Evolutionary conservation across 2,888 invertebrate genomes (phyloP).

Genomic region (Fragum whitleyi): DNA sequence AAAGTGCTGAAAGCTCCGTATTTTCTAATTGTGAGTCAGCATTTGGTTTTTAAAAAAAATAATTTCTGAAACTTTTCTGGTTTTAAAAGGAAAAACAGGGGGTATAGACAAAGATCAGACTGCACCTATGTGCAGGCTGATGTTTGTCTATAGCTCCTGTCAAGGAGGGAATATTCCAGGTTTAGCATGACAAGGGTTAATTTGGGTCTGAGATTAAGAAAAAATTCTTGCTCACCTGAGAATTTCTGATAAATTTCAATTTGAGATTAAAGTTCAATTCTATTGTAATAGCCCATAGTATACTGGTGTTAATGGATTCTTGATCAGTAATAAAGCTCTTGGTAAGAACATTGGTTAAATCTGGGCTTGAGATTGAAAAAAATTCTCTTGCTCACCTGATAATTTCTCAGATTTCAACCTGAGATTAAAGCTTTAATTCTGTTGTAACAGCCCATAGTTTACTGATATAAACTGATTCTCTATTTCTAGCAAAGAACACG

Average conservation of each 20-base stretch:
- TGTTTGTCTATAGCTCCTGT: too few species aligned
- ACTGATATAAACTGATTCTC: constrained; percentile 52
- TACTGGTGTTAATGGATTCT: constrained; percentile 53
- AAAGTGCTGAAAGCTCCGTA: too few species aligned
- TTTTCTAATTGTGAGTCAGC: too few species aligned
- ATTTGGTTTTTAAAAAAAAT: too few species aligned
- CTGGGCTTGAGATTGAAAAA: neutral
- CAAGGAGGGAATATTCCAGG: too few species aligned
- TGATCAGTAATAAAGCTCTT: constrained; percentile 75
- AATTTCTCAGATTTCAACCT: neutral
- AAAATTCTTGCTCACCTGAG: neutral
- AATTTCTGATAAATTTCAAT: neutral
- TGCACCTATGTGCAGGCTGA: too few species aligned
- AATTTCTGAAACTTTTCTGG: too few species aligned
- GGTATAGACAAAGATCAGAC: too few species aligned
- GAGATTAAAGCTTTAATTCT: too few species aligned
- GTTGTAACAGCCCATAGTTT: constrained; percentile 39
- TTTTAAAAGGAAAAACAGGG: too few species aligned
- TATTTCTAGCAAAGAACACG: constrained; percentile 70
- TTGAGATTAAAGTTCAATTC: too few species aligned
- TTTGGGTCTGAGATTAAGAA: neutral
- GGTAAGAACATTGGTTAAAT: constrained; percentile 71
- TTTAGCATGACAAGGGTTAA: too few species aligned
- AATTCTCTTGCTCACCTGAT: neutral
- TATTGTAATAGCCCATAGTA: constrained; percentile 40